Base-by-base conservation (phyloP, 2,888 invertebrate species). In the Xanthia togata region DNA sequence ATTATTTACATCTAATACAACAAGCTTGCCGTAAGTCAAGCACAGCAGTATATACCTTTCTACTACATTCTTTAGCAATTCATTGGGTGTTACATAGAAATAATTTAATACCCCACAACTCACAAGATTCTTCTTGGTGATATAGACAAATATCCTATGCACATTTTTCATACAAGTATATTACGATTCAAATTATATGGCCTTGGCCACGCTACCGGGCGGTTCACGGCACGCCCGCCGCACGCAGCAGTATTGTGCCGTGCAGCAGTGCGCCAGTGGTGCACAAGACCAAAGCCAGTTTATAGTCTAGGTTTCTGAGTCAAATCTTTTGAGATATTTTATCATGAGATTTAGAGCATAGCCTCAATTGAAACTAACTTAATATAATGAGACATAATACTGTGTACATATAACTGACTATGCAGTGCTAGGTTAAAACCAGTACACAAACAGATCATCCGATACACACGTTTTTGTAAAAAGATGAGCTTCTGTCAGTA, bases 1-100 rank as follows among this genome's bases (percentile, higher is more conserved):
- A 72, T 63, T 64, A 78, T 78, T 72, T 64, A 79, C 78, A 78
- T 50, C 55, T 57, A 63, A 17, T 50, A 79, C n/a, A 70, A 77
- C 41, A 72, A 50, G 41, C 17, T 2, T 35, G 38, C 26, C 2
- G 23, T 23, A 20, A 55, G 47, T n/a, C 9, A 4, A 55, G n/a
- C 50, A 31, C 26, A 55, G 5, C 20, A 6, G 41, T 47, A 1
- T 47, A 26, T 35, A 72, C 6, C n/a, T 47, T n/a, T 53, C 72
- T 59, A 57, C 4, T 9, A 26, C 38, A 47, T 63, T 60, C 3
- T 41, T 55, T 47, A 12, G 26, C 26, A 9, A n/a, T 2, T 65
- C 50, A 59, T 64, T 60, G 60, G 31, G 67, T 60, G 59, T 67
- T 47, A 50, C 78, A 70, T 23, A 38, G 23, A 23, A 63, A 47